A percentile compares a stretch with the other conserved stretches of the same genome.
These are phyloP conservation scores for Gadus macrocephalus DNA, from an alignment of 2,113 vertebrate species.

Conservation along the genomic window DNA sequence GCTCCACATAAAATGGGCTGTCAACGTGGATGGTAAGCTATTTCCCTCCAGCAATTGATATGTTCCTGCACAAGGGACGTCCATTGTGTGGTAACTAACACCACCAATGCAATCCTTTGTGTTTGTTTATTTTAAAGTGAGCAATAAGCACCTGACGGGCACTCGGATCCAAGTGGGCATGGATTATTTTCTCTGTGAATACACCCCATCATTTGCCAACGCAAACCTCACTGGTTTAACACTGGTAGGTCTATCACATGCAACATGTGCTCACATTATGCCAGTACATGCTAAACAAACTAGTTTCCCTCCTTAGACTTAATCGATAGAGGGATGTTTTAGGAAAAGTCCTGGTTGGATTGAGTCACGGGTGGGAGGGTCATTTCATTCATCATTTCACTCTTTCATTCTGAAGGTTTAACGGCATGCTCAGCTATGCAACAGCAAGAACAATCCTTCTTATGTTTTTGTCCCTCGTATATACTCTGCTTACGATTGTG, in stretches of 20 bases:
- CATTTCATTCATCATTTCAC: no score
- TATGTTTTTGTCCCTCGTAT: no score
- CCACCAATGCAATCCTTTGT: background rate
- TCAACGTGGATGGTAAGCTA: slow-evolving; percentile 72
- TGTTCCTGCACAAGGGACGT: background rate
- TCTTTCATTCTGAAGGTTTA: no score
- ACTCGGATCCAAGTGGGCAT: fast-evolving
- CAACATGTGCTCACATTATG: no score
- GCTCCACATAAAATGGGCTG: slow-evolving; percentile 75
- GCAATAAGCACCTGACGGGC: slow-evolving; percentile 20
- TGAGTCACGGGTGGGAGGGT: no score
- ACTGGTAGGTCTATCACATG: slow-evolving; percentile 36
- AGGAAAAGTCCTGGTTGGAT: no score
- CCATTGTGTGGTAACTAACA: background rate
- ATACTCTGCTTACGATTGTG: no score
- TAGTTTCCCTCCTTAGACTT: no score
- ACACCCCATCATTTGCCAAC: slow-evolving; percentile 29
- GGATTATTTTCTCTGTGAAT: slow-evolving; percentile 11
- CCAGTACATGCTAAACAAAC: no score
- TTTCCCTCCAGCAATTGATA: background rate
- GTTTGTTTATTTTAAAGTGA: slow-evolving; percentile 42
- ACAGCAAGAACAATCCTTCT: no score
- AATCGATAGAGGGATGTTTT: no score
- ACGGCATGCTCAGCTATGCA: no score
- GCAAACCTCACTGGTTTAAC: background rate